These are phyloP conservation scores for Stenopsyche tienmushanensis DNA, from an alignment of 1,140 invertebrate genomes.

Conservation along the genomic window DNA sequence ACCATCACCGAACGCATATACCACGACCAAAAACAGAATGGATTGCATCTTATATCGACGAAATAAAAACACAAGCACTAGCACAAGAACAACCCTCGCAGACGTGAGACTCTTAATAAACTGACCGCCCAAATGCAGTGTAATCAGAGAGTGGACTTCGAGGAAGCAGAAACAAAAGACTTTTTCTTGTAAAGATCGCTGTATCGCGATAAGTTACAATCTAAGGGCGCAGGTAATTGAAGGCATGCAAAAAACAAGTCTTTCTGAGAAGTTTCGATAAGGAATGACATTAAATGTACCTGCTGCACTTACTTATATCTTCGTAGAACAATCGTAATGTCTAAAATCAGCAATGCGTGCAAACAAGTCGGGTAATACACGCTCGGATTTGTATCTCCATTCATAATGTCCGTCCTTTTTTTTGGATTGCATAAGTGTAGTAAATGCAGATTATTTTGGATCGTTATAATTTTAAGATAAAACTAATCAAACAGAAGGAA, in stretches of 20 bases:
- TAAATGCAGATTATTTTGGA: no score
- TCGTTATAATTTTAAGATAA: no score
- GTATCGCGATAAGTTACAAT: neutral
- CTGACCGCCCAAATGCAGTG: neutral
- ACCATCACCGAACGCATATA: slow-evolving; percentile 11
- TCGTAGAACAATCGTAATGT: slow-evolving; percentile 33
- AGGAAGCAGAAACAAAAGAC: neutral
- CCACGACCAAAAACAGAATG: slow-evolving; percentile 38
- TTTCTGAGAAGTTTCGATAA: slow-evolving; percentile 31
- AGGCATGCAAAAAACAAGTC: neutral
- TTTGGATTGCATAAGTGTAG: no score
- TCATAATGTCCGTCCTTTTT: neutral
- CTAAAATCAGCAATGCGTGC: slow-evolving; percentile 33
- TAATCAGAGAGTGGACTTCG: neutral
- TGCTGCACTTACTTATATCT: slow-evolving; percentile 37
- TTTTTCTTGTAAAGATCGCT: neutral
- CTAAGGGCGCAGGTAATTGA: neutral
- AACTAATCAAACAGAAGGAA: neutral
- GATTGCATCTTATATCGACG: slow-evolving; percentile 41
- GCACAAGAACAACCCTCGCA: neutral
- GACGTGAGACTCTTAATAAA: neutral
- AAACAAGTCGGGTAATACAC: slow-evolving; percentile 16
- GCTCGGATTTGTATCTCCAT: slow-evolving; percentile 1
- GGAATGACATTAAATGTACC: slow-evolving; percentile 31
- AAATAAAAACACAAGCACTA: neutral